Conservation (phyloP, 2,113 vertebrate species). For the Cricetomys ansorgei region DNA sequence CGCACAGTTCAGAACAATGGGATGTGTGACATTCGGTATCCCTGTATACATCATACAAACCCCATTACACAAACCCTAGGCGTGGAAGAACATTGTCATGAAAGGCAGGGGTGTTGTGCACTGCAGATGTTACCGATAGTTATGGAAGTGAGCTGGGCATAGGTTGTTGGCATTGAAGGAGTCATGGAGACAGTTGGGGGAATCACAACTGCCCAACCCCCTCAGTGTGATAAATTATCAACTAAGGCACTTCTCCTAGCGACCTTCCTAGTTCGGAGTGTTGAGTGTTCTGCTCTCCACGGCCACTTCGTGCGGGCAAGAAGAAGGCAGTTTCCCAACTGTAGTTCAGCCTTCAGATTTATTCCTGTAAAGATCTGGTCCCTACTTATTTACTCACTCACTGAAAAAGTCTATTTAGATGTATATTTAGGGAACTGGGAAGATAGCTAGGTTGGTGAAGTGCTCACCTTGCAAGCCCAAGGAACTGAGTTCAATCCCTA, state of each 20-base stretch:
- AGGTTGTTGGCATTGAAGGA: background rate
- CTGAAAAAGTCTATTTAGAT: constrained; percentile 29
- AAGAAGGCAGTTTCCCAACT: background rate
- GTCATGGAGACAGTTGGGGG: background rate
- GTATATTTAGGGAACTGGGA: background rate
- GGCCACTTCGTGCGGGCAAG: background rate
- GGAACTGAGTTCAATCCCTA: background rate
- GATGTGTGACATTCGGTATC: background rate
- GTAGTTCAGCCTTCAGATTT: background rate
- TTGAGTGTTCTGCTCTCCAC: background rate
- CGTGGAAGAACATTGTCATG: background rate
- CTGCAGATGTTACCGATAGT: background rate
- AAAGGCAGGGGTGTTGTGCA: background rate
- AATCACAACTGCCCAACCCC: background rate
- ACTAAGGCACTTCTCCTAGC: background rate
- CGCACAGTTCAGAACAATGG: background rate
- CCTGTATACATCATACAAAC: background rate
- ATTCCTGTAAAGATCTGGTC: constrained; percentile 13
- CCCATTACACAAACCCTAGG: background rate
- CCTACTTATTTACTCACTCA: background rate
- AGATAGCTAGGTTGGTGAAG: background rate
- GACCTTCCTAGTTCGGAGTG: background rate
- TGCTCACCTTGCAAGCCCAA: background rate
- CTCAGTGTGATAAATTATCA: background rate
- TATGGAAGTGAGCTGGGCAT: background rate